Conservation (phyloP, 2,888 invertebrate species). For the Noctua pronuba region DNA sequence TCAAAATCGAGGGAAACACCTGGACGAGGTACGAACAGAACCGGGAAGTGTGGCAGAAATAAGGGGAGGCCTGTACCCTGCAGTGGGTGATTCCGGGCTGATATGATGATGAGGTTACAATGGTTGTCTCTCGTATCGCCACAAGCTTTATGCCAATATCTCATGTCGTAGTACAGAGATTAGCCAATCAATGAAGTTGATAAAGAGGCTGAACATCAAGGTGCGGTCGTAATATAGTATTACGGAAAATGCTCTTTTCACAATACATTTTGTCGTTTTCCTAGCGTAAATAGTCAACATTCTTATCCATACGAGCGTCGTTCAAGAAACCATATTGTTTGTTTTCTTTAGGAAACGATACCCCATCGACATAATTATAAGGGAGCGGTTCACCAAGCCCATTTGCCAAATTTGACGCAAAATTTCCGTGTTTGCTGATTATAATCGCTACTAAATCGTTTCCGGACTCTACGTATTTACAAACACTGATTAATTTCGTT, state of each 20-base stretch:
- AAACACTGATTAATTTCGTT: constrained; percentile 47
- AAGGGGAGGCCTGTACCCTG: no score
- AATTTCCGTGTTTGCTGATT: constrained; percentile 33
- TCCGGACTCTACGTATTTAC: constrained; percentile 26
- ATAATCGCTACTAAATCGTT: constrained; percentile 46
- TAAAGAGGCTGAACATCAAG: neutral
- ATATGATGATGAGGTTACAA: no score
- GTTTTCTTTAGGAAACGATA: constrained; percentile 7
- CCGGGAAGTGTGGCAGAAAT: no score
- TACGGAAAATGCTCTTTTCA: neutral
- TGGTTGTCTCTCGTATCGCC: neutral
- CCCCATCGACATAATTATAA: constrained; percentile 7
- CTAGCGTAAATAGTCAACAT: neutral
- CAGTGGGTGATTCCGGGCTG: no score
- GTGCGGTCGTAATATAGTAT: neutral
- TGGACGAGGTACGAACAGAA: no score
- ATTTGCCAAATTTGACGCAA: constrained; percentile 25
- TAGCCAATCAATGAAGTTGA: neutral
- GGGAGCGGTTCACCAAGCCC: constrained; percentile 1
- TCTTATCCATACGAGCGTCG: neutral
- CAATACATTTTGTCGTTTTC: neutral
- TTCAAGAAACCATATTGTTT: neutral
- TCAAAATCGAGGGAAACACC: no score
- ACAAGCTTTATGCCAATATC: neutral
- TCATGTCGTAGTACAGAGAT: neutral